Conservation (phyloP, 23 tunicate genomes). For the Oikopleura albicans region DNA sequence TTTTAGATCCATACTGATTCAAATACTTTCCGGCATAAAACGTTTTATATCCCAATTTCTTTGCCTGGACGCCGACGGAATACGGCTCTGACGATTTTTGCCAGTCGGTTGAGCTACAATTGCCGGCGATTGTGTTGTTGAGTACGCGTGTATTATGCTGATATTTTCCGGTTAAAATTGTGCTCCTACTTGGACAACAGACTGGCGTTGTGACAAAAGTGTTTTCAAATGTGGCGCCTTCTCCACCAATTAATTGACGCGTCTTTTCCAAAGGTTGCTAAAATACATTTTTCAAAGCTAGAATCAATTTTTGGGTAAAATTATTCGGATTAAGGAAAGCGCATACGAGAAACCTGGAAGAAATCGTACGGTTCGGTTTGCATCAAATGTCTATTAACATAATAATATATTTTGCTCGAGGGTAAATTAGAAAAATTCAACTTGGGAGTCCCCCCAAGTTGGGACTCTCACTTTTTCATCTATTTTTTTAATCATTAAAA, state of each 20-base stretch:
- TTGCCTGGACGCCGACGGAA: slow-evolving; percentile 32
- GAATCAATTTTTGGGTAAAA: no score
- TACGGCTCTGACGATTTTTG: slow-evolving; percentile 33
- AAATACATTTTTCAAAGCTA: no score
- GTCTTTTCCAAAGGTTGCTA: slow-evolving; percentile 63
- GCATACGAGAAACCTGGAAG: no score
- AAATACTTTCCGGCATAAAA: slow-evolving; percentile 91
- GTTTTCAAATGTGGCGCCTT: slow-evolving; percentile 63
- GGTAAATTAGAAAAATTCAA: no score
- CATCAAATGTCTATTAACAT: no score
- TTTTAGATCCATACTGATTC: slow-evolving; percentile 53
- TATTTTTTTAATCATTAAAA: no score
- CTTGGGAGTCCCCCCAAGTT: no score
- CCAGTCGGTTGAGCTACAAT: slow-evolving; percentile 60
- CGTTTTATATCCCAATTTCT: slow-evolving; percentile 38
- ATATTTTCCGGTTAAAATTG: slow-evolving; percentile 47
- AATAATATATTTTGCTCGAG: no score
- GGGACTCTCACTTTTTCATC: no score
- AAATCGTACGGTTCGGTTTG: no score
- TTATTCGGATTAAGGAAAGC: no score
- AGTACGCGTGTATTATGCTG: slow-evolving; percentile 61
- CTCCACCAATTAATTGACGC: slow-evolving; percentile 36
- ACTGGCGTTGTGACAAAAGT: slow-evolving; percentile 69
- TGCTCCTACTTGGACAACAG: slow-evolving; percentile 84
- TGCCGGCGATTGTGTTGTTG: slow-evolving; percentile 61